phyloP scores from a whole-genome alignment of 2,797 vertebrate genomes.

The Heliangelus exortis region DNA sequence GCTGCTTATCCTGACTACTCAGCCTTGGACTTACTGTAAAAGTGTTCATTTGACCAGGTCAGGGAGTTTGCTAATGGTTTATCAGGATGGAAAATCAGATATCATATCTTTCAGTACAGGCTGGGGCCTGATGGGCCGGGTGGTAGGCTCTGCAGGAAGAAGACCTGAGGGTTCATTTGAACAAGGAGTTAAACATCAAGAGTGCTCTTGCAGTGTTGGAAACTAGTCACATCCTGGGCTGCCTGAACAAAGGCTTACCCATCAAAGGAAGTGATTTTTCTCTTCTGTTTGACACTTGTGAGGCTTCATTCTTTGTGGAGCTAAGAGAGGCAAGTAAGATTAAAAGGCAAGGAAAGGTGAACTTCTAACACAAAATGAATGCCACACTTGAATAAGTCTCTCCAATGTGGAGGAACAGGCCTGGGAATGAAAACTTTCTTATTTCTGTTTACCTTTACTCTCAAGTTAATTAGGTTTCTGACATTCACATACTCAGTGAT shows the following conservation, averaged over 20 bases:
- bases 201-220: background rate
- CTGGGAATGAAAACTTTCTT: background rate
- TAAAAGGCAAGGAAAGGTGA: background rate
- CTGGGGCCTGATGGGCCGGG: background rate
- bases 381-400: background rate
- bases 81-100: background rate
- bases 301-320: background rate
- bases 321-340: background rate
- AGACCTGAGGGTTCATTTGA: background rate
- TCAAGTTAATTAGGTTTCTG: background rate
- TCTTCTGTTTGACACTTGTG: background rate
- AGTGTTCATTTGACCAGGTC: background rate
- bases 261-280: background rate
- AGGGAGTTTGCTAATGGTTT: background rate
- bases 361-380: background rate
- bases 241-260: background rate
- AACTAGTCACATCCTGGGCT: background rate
- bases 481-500: background rate
- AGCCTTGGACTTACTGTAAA: accelerated
- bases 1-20: background rate
- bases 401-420: background rate
- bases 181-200: background rate
- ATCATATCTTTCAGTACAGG: background rate
- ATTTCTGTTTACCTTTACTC: background rate
- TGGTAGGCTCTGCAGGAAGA: background rate